phyloP scores from a whole-genome alignment of 2,113 vertebrate genomes.

The Heterochromis multidens region DNA sequence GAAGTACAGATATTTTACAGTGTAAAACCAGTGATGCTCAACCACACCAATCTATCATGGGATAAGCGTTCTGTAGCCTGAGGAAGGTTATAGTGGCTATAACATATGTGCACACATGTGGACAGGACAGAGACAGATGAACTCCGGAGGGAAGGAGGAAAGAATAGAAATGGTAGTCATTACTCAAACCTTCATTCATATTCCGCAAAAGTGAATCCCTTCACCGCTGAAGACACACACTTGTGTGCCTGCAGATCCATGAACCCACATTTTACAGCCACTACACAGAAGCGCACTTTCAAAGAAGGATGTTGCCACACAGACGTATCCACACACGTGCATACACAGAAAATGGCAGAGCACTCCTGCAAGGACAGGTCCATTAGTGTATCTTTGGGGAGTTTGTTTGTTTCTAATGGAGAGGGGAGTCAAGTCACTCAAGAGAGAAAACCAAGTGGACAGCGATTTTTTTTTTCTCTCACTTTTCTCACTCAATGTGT shows the following conservation, averaged over 20 bases:
- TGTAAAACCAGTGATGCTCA: background rate
- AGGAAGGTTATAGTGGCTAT: conserved; percentile 22
- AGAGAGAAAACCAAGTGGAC: conserved; percentile 35
- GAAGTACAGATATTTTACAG: background rate
- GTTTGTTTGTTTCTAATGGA: conserved; percentile 56
- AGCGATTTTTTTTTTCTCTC: conserved; percentile 6
- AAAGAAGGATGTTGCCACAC: background rate
- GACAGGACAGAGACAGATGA: conserved; percentile 46
- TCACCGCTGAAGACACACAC: background rate
- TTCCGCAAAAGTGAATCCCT: conserved; percentile 7
- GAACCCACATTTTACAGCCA: background rate
- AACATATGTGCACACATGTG: conserved; percentile 41
- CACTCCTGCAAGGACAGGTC: conserved; percentile 26
- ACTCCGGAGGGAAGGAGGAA: conserved; percentile 48
- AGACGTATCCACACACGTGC: background rate
- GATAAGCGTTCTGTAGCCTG: background rate
- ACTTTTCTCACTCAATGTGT: background rate
- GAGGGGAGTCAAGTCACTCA: conserved; percentile 31
- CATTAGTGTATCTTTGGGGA: conserved; percentile 59
- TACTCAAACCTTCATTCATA: conserved; percentile 41
- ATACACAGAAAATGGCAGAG: background rate
- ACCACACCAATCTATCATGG: background rate
- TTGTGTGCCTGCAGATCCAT: background rate
- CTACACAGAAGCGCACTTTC: background rate
- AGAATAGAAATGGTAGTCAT: conserved; percentile 54